Percentiles rank a stretch among this genome's conserved stretches.
Conservation (phyloP, 2,888 invertebrate species). For the Leptura quadrifasciata region DNA sequence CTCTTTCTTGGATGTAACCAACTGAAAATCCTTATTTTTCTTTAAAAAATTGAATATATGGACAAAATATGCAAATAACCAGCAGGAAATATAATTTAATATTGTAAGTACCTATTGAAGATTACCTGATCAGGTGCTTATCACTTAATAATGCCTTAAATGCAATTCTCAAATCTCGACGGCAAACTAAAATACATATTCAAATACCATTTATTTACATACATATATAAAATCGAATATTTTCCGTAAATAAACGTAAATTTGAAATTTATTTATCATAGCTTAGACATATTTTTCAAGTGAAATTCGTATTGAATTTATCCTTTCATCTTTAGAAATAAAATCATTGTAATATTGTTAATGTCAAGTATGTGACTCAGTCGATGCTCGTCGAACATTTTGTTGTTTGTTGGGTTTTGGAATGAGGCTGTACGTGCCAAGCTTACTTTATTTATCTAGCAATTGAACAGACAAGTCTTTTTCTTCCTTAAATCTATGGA, state of each 20-base stretch:
- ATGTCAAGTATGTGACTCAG: slow-evolving; percentile 23
- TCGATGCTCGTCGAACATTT: slow-evolving; percentile 36
- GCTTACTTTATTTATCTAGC: slow-evolving; percentile 53
- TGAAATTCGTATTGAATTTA: neutral
- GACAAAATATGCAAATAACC: no score
- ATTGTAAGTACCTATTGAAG: no score
- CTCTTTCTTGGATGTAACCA: no score
- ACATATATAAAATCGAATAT: neutral
- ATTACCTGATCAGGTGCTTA: no score
- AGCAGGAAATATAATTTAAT: no score
- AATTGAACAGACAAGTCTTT: slow-evolving; percentile 49
- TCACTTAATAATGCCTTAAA: no score
- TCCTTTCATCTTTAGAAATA: slow-evolving; percentile 3
- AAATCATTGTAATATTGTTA: slow-evolving; percentile 14
- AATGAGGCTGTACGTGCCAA: slow-evolving; percentile 55
- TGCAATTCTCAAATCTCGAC: no score
- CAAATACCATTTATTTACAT: no score
- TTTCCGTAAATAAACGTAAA: neutral
- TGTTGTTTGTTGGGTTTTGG: slow-evolving; percentile 40
- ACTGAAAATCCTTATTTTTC: no score
- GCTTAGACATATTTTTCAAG: neutral
- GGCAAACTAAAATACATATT: no score
- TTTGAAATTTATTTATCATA: neutral
- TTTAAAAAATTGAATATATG: no score
- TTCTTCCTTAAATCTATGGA: slow-evolving; percentile 45